Evolutionary conservation across 2,113 vertebrate species (phyloP).

Genomic region (Hemicordylus capensis): DNA sequence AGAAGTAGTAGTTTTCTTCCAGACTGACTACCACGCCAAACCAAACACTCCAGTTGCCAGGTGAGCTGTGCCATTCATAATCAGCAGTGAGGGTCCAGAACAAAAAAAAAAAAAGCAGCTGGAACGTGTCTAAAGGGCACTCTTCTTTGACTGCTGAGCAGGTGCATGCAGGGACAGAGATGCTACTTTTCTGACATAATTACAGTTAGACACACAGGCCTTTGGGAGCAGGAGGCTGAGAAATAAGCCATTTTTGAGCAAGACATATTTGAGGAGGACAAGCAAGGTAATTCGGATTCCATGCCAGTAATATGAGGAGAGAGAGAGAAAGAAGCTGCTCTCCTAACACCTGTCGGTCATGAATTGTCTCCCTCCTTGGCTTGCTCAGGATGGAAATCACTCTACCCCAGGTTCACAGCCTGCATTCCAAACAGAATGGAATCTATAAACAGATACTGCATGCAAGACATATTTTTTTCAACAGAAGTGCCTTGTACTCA

Average conservation of each 20-base stretch:
- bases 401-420: not conserved
- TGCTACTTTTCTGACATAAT: not conserved
- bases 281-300: not conserved
- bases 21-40: not conserved
- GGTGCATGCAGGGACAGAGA: not conserved
- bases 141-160: too few relatives aligned
- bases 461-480: constrained; percentile 5
- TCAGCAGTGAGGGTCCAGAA: not conserved
- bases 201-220: not conserved
- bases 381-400: not conserved
- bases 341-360: not conserved
- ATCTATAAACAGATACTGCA: not conserved
- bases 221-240: too few relatives aligned
- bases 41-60: not conserved
- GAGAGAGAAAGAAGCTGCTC: not conserved
- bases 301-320: not conserved
- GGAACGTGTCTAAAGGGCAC: not conserved
- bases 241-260: not conserved
- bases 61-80: not conserved
- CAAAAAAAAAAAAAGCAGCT: not conserved
- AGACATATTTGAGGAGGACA: not conserved
- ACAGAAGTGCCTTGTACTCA: constrained; percentile 64
- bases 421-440: fast-evolving
- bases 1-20: too few relatives aligned
- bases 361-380: not conserved